These are phyloP conservation scores for Odontophorus gujanensis DNA, from an alignment of 2,113 vertebrate species.

Conservation along the genomic window DNA sequence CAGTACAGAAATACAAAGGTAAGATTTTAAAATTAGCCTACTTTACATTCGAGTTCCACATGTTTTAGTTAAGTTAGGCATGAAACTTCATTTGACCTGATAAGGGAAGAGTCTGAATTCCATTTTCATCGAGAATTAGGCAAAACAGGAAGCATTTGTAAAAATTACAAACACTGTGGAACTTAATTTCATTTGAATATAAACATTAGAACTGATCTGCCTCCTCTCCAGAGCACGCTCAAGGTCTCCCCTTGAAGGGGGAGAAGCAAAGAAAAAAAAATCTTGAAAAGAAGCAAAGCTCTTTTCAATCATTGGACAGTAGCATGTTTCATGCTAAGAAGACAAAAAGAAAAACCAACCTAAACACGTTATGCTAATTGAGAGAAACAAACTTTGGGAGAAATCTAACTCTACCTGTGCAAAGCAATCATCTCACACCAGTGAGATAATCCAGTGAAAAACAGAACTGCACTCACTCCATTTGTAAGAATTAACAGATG, in stretches of 20 bases:
- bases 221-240: not conserved
- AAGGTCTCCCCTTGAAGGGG: not conserved
- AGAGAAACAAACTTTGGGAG: not conserved
- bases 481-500: slow-evolving; percentile 68
- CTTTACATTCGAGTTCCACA: not conserved
- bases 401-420: not conserved
- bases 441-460: slow-evolving; percentile 27
- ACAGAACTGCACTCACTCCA: slow-evolving; percentile 5
- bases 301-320: not conserved
- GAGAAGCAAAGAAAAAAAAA: no score
- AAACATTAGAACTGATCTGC: not conserved
- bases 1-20: not conserved
- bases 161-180: not conserved
- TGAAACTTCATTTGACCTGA: not conserved
- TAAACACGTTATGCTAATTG: not conserved
- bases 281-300: not conserved
- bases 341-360: not conserved
- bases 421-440: slow-evolving; percentile 14
- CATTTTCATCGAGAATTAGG: not conserved
- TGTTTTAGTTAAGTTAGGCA: not conserved
- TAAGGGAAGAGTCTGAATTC: not conserved
- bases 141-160: not conserved
- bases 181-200: not conserved
- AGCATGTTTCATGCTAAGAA: not conserved
- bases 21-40: not conserved